Base-by-base conservation (phyloP, 2,797 vertebrate species). In the Decapterus maruadsi region DNA sequence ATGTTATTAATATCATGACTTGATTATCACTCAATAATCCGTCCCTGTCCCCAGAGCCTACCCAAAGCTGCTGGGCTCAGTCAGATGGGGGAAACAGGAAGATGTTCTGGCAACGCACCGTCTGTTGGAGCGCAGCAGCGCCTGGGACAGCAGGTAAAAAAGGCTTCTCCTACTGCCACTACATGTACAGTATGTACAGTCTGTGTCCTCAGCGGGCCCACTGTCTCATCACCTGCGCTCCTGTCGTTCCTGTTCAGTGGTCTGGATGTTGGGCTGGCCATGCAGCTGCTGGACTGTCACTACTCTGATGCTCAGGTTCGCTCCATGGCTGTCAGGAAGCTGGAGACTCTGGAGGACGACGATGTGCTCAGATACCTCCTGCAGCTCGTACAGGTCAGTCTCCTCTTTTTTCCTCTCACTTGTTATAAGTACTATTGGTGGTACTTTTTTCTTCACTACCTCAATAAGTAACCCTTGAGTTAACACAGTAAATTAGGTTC, bases 241-340 rank as follows among this genome's bases (percentile, higher is more conserved):
- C 0, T 65, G 14, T 20, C 1, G 20, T 40, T 76, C 12, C 48
- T 7, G 7, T 34, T n/a, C 71, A 94, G 97, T 13, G 90, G 94
- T 75, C 94, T 98, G 86, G 98, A 99, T 46, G 98, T 99, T 2
- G 98, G 98, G 1, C 95, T 99, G 77, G 98, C 97, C 6, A 97
- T 99, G 96, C 98, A 99, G 77, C 95, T 99, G 85, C 89, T 99
- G 38, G 98, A 99, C 93, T 99, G 98, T 83, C 97, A 99, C 88
- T 99, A 97, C 89, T 98, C 98, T 0, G 98, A 99, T 6, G 97
- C 98, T 73, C 97, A 96, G 36, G 98, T 99, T 16, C 95, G 98
- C 83, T 97, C 97, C 1, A 96, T 99, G 93, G 98, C 98, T 0
- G 97, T 99, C 62, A 96, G 96, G 90, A 99, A 99, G 90, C 93